Base-by-base conservation (phyloP, 2,797 vertebrate genomes). In the Gouania willdenowi region DNA sequence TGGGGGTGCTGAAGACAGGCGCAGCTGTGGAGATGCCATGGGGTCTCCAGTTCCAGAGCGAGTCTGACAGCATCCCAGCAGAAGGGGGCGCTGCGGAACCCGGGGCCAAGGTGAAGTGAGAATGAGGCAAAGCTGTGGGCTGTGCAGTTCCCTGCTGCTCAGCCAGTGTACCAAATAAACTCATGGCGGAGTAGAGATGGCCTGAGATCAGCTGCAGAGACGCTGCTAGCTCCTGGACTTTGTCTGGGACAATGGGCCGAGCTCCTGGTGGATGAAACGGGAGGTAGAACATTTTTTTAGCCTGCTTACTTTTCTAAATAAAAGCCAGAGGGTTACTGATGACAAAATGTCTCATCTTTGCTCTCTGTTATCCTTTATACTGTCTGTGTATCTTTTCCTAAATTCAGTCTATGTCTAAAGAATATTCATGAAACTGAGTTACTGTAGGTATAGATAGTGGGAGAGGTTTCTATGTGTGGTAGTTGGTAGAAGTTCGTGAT, bases 131-230 rank as follows among this genome's bases (percentile, higher is more conserved):
- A 18, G 55, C 18, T 2, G 30, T 0, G 8, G 65, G 52, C 1
- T 63, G 22, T 1, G 34, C 5, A 0, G 66, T 36, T 0, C 57
- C 44, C 2, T 76, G 87, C 34, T 61, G 81, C 1, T 50, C 48
- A 8, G 57, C 69, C 22, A 93, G 74, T 2, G 88, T 86, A 17
- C 83, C 86, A 71, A 95, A 39, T 0, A 88, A 33, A 2, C 72
- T 31, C 0, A 97, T 83, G 7, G 95, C 92, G 0, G 71, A 58
- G 6, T 90, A 91, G 7, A 98, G 87, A 67, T 98, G 92, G 0
- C 74, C 58, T 6, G 88, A 93, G 80, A 98, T 91, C 8, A 71
- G 84, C 75, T 89, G 92, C 50, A 98, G 82, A 0, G 93, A 93
- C 24, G 85, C 82, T 0, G 84, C 84, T 53, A 98, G 24, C 60